Evolutionary conservation across 2,888 invertebrate genomes (phyloP), one percentile per base, ranked within the genome.

Genomic region (Octodonta nipae): DNA sequence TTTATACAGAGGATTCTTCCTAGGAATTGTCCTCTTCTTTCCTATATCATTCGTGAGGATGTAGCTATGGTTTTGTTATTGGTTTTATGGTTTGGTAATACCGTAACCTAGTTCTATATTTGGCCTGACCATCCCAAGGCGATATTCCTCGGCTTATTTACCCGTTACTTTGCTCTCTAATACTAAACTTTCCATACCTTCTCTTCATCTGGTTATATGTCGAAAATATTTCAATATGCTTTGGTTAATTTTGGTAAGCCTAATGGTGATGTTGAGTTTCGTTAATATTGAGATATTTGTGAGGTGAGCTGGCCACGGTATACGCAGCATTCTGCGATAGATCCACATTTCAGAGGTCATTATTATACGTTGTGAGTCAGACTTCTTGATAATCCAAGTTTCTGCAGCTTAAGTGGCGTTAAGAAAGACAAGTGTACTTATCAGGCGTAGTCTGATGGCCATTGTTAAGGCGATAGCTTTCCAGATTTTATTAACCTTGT

Each of bases 201-300:
- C n/a, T n/a, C 20, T 20, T 20, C 20, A n/a, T 20, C 20, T 20
- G 20, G 20, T 20, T 20, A 20, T 20, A 20, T 20, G 20, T 20
- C 20, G 7, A 20, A 20, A 6, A 20, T 20, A 20, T 20, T n/a
- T 20, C 20, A 20, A 20, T 20, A 20, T 20, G n/a, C 20, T n/a
- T 20, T 20, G 20, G n/a, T 20, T 20, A n/a, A 20, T n/a, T 20
- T 6, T 20, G 20, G 20, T 20, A 20, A 20, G 20, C n/a, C 20
- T n/a, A 20, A n/a, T 7, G 20, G 20, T 20, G 20, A 20, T 20
- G 20, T n/a, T n/a, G 20, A 20, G 20, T 20, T 20, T n/a, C n/a
- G 20, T 20, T 20, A n/a, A n/a, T 20, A n/a, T 20, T 20, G 20
- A 20, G 20, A 20, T 20, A 20, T 20, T 20, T 20, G 20, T 20